Evolutionary conservation across 1,140 invertebrate species (phyloP).

Genomic region (Trichogramma pretiosum): DNA sequence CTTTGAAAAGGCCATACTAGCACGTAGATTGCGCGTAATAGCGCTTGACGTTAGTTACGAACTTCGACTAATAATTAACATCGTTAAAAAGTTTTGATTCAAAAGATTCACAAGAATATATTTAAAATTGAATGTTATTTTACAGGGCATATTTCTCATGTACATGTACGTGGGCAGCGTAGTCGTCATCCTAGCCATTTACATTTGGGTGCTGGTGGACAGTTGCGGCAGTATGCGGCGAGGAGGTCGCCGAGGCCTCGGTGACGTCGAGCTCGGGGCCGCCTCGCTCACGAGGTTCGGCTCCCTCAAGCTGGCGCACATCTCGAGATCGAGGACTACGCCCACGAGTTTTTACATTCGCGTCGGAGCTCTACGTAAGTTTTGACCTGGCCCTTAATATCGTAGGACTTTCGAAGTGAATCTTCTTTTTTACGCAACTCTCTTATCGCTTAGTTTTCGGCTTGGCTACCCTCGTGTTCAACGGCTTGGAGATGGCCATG

Average conservation of each 20-base stretch:
- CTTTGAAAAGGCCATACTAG: no score
- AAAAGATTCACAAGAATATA: no score
- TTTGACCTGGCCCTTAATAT: not conserved
- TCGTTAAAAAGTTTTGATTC: no score
- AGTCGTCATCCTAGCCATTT: conserved; percentile 56
- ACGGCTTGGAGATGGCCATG: conserved; percentile 57
- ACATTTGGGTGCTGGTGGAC: conserved; percentile 54
- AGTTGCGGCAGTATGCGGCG: conserved; percentile 43
- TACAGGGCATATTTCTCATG: conserved; percentile 56
- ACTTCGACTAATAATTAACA: no score
- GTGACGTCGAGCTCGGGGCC: conserved; percentile 42
- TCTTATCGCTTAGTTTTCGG: conserved; percentile 61
- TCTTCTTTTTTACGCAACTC: not conserved
- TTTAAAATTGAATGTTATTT: no score
- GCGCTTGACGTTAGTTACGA: no score
- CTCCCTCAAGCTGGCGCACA: conserved; percentile 51
- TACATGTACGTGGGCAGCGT: conserved; percentile 58
- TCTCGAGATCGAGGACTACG: conserved; percentile 46
- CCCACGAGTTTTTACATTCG: conserved; percentile 58
- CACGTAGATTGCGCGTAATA: no score
- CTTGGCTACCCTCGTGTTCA: conserved; percentile 57
- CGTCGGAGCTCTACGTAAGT: conserved; percentile 57
- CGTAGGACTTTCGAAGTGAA: not conserved
- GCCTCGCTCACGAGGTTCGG: conserved; percentile 47
- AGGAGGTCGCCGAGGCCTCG: conserved; percentile 24